Percentiles rank a stretch among this genome's conserved stretches.
Conservation (phyloP, 2,113 vertebrate genomes). For the Mobula birostris region DNA sequence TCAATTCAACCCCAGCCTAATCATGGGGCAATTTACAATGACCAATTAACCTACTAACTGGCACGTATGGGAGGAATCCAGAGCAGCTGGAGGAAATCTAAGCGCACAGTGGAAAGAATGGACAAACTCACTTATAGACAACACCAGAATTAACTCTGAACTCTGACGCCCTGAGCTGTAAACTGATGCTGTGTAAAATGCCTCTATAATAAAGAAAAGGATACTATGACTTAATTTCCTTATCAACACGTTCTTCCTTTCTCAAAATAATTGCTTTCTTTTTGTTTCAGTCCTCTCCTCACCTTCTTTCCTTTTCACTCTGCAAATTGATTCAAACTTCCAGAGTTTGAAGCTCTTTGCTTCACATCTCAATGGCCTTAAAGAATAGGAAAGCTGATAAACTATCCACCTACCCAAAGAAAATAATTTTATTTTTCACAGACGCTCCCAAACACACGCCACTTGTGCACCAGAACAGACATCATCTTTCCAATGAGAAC, state of each 20-base stretch:
- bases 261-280: background rate
- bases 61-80: no score
- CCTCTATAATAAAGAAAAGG: background rate
- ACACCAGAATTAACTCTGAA: no score
- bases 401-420: background rate
- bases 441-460: background rate
- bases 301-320: background rate
- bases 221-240: background rate
- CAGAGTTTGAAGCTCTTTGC: background rate
- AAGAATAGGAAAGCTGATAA: background rate
- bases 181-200: no score
- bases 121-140: no score
- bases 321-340: background rate
- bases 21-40: no score
- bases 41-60: no score
- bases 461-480: background rate
- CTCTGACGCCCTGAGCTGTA: no score
- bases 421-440: background rate
- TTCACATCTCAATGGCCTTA: background rate
- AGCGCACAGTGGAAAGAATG: no score
- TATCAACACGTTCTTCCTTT: background rate
- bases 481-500: background rate
- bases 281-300: background rate
- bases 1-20: no score
- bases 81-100: no score